Evolutionary conservation across 2,888 invertebrate genomes (phyloP), one percentile per base, ranked within the genome.

Genomic region (Microchrysa polita): DNA sequence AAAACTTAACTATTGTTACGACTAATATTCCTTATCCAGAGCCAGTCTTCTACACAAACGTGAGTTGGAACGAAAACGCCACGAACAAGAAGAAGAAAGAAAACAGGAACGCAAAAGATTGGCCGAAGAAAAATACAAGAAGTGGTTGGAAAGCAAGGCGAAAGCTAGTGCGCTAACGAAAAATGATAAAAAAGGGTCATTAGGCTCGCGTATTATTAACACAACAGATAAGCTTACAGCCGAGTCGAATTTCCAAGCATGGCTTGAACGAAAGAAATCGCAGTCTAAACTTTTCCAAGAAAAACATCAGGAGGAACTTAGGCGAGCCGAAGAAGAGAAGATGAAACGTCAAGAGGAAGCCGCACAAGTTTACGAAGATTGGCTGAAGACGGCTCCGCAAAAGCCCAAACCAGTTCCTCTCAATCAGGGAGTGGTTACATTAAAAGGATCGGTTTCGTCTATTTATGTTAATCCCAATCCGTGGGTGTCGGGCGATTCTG

Each of bases 321-420:
- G 75, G 0, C 75, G 69, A 7, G 72, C 79, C 18, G 59, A 77
- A 20, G 74, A 79, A 42, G 1, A 69, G 1, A 76, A 76, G 14
- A 65, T 72, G 53, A 44, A 71, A 72, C 74, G 77, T n/a, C 72
- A 73, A 23, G 42, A 77, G 53, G 53, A 79, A 67, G 80, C 83
- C 18, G 75, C 77, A 1, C 48, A 67, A 42, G 82, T 83, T 20
- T 84, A 82, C 80, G 67, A 80, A 14, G 78, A 78, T 18, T 84
- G 84, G 84, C 74, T 83, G 7, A 77, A 79, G 55, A 80, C 78
- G 4, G 84, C 80, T 2, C 77, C 78, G 2, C 78, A 78, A 1
- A 84, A 83, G 73, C 84, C 84, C 1, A 84, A 83, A 61, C 84
- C 84, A 10, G 84, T 84, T 27, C 84, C 84, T 1, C 75, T 84